Base-by-base conservation (phyloP, 2,888 invertebrate genomes). In the Meteorus colon region DNA sequence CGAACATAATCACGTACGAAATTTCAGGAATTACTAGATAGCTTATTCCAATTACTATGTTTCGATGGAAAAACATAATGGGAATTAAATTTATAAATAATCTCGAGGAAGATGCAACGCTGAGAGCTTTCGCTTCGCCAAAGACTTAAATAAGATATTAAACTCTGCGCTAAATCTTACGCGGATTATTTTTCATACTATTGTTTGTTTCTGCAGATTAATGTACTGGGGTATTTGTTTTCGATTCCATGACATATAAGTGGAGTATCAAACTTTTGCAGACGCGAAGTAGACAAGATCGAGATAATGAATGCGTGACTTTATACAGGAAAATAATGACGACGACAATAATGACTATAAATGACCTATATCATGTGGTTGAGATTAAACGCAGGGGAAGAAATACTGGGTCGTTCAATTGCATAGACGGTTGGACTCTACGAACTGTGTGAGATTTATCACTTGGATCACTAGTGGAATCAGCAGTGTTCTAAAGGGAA, bases 261-360 rank as follows among this genome's bases (percentile, higher is more conserved):
- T 16, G 16, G 45, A 65, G 34, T 19, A 55, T 27, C 10, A 51
- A 65, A 59, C 14, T 29, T 41, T 48, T 51, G 24, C 3, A 6
- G 31, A 68, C 34, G 34, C 14, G 16, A 55, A 34, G 12, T 12
- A 34, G 6, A 29, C 29, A 41, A 41, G 19, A 59, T 48, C 14
- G 24, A 55, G 19, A 75, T 65, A 48, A 77, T 77, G 78, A 79
- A 78, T 81, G 80, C 29, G 72, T 71, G 78, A 81, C 80, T 81
- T 81, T 81, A 78, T 81, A 81, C 81, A 81, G 77, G 77, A 78
- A 74, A 74, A 55, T 19, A 75, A 77, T 72, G 75, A 77, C 74
- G 74, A 78, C 74, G 76, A 78, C 75, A 74, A 78, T 73, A 69
- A 78, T 75, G 76, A 76, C 72, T 66, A 79, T 81, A 77, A 73